Percentiles rank a stretch among this genome's conserved stretches.
phyloP scores from a whole-genome alignment of 2,888 invertebrate genomes.

The Linnaemya vulpina region DNA sequence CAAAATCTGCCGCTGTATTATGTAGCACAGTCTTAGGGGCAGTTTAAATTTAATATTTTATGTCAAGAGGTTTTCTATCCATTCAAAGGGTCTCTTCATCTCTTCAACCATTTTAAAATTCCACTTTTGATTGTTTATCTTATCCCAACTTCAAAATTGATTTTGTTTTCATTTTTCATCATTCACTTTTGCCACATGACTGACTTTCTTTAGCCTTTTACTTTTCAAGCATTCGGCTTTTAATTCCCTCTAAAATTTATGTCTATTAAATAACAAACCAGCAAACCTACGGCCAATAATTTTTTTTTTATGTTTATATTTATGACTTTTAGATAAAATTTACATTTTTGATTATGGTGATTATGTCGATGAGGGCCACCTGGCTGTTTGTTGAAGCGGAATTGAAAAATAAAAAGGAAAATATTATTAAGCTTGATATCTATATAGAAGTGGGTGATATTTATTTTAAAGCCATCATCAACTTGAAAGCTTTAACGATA shows the following conservation, averaged over 20 bases:
- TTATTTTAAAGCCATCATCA: slow-evolving; percentile 43
- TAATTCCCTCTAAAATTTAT: slow-evolving; percentile 13
- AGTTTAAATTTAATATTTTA: neutral
- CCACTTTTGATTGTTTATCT: slow-evolving; percentile 13
- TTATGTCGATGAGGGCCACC: slow-evolving; percentile 4
- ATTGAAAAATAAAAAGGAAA: slow-evolving; percentile 15
- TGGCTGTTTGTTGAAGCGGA: neutral
- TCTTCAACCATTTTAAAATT: neutral
- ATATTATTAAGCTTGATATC: slow-evolving; percentile 18
- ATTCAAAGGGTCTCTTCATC: neutral
- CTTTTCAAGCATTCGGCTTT: neutral
- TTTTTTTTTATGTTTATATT: slow-evolving; percentile 21
- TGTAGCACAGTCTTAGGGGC: neutral
- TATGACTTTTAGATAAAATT: slow-evolving; percentile 49
- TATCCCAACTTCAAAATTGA: neutral
- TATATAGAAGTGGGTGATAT: slow-evolving; percentile 15
- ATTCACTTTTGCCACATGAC: slow-evolving; percentile 31
- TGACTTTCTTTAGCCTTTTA: slow-evolving; percentile 42
- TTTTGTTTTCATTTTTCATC: neutral
- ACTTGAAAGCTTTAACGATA: slow-evolving; percentile 45
- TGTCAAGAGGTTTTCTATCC: neutral
- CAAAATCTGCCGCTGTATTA: no score
- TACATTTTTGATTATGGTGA: slow-evolving; percentile 44
- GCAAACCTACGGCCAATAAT: slow-evolving; percentile 10
- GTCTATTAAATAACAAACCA: neutral